phyloP scores from a whole-genome alignment of 2,113 vertebrate species.

The Danionella cerebrum region DNA sequence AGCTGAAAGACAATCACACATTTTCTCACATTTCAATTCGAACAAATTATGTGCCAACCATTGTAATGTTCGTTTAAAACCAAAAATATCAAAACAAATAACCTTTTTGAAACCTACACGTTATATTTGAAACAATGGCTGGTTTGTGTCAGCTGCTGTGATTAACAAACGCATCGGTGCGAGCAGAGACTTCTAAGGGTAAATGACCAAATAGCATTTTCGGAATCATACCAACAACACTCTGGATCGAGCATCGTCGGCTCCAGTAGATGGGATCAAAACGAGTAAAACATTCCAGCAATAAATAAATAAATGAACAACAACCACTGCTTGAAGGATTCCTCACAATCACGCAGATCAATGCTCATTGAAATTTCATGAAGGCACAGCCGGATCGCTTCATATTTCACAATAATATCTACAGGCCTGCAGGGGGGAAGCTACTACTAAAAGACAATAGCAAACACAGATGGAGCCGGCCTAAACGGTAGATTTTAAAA shows the following conservation, averaged over 20 bases:
- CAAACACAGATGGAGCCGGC: neutral
- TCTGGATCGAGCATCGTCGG: constrained; percentile 10
- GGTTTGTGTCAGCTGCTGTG: no score
- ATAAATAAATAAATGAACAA: constrained; percentile 39
- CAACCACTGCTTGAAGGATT: constrained; percentile 53
- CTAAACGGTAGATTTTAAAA: constrained; percentile 9
- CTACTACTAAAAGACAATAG: constrained; percentile 15
- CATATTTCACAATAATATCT: constrained; percentile 75
- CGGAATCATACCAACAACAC: no score
- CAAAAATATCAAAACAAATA: no score
- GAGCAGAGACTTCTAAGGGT: no score
- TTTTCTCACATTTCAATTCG: no score
- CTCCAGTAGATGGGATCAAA: constrained; percentile 22
- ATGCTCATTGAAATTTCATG: constrained; percentile 82
- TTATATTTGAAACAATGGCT: no score
- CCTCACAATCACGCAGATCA: constrained; percentile 67
- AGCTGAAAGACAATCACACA: no score
- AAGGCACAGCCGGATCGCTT: constrained; percentile 61
- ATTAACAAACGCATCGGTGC: no score
- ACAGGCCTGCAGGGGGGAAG: constrained; percentile 40
- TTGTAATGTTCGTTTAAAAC: no score
- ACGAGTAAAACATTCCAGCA: constrained; percentile 30
- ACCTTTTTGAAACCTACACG: no score
- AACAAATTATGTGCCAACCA: no score
- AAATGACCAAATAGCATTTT: no score